Conservation (phyloP, 1,140 invertebrate species). For the Panagrolaimus sp. region DNA sequence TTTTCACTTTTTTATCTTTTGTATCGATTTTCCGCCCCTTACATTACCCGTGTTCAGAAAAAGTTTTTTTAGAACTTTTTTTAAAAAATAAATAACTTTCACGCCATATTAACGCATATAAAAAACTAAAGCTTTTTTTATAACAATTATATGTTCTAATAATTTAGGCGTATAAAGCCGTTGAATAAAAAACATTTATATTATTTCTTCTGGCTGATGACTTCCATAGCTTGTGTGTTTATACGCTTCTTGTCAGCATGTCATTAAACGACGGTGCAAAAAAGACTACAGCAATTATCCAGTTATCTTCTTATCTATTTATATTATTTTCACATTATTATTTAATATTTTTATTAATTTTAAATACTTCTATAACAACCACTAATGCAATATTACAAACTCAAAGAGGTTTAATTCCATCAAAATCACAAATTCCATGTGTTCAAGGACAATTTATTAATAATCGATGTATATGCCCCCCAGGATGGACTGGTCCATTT, state of each 20-base stretch:
- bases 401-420: background rate
- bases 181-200: too few relatives aligned
- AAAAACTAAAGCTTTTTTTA: too few relatives aligned
- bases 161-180: too few relatives aligned
- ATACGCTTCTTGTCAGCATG: background rate
- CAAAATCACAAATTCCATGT: background rate
- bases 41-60: too few relatives aligned
- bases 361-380: background rate
- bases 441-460: background rate
- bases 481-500: constrained; percentile 53
- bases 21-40: too few relatives aligned
- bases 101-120: too few relatives aligned
- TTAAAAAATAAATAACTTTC: too few relatives aligned
- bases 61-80: too few relatives aligned
- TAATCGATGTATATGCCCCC: constrained; percentile 23
- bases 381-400: constrained; percentile 3
- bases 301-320: background rate
- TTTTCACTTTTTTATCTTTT: too few relatives aligned
- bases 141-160: too few relatives aligned
- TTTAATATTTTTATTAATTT: background rate
- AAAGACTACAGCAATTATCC: background rate
- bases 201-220: background rate
- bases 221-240: background rate
- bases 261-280: background rate
- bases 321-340: too few relatives aligned